Evolutionary conservation across 2,113 vertebrate species (phyloP).

Genomic region (Elephantulus edwardii): DNA sequence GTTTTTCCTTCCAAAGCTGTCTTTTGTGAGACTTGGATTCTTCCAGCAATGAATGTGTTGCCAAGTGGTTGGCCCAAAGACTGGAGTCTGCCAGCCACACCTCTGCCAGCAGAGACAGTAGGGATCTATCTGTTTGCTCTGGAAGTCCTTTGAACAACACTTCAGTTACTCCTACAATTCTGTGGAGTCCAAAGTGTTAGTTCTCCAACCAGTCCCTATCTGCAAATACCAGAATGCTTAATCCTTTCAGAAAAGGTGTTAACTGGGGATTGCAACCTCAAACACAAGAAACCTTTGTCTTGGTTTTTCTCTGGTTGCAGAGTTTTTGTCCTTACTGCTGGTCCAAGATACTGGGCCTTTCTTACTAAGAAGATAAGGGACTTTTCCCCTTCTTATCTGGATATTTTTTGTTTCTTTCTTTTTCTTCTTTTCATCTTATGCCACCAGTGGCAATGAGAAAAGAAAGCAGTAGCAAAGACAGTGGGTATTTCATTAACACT

Average conservation of each 20-base stretch:
- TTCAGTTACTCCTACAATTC: conserved; percentile 73
- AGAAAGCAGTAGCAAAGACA: neutral
- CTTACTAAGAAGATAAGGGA: neutral
- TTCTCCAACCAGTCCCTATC: conserved; percentile 49
- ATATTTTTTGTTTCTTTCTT: neutral
- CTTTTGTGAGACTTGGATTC: conserved; percentile 62
- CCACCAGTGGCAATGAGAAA: conserved; percentile 30
- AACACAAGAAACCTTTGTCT: conserved; percentile 64
- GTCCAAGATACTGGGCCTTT: neutral
- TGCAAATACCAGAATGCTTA: conserved; percentile 79
- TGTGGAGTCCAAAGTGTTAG: conserved; percentile 77
- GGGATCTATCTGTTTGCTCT: conserved; percentile 83
- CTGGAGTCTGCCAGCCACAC: conserved; percentile 44
- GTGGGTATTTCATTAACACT: neutral
- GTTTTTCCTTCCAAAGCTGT: conserved; percentile 33
- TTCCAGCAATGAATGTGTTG: conserved; percentile 41
- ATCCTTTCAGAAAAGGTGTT: conserved; percentile 82
- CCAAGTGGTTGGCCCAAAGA: conserved; percentile 66
- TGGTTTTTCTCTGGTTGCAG: conserved; percentile 73
- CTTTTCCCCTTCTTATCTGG: conserved; percentile 22
- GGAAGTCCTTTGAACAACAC: conserved; percentile 81
- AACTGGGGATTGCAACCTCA: conserved; percentile 78
- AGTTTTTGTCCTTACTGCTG: neutral
- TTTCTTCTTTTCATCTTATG: conserved; percentile 9
- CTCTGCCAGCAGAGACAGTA: neutral